Base-by-base conservation (phyloP, 2,797 vertebrate species). In the Sebastes taczanowskii region DNA sequence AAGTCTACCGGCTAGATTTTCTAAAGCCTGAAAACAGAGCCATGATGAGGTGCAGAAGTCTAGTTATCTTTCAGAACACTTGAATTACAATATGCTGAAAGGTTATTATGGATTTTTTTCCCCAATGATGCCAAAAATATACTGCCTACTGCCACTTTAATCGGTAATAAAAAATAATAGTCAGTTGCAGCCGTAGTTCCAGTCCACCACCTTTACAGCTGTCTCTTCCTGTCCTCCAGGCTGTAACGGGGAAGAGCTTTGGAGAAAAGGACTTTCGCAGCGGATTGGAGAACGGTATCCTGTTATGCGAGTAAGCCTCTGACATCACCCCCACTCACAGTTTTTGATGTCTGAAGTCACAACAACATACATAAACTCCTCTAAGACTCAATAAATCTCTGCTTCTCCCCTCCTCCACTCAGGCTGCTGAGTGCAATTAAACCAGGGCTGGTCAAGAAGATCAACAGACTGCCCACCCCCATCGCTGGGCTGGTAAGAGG, bases 361-460 rank as follows among this genome's bases (percentile, higher is more conserved):
- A 74, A 49, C 14, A 65, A 69, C 82, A 75, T 29, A 52, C 78
- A 78, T 65, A 49, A 73, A 87, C 58, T 68, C 58, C 76, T 61
- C 29, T 56, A 38, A 80, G 76, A 25, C 80, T 86, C 62, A 73
- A 71, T 87, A 80, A 87, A 89, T 87, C 79, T 84, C 71, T 64
- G 16, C 70, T 11, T n/a, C 22, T 63, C 61, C 70, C 70, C 46
- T 77, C 71, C 64, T 81, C 68, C 66, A 35, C 34, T 1, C 94
- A 99, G 99, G 95, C 96, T 99, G 92, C 95, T 99, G 95, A 99
- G 98, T 94, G 96, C 97, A 52, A 99, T 99, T 93, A 98, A 96
- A 89, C 98, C 98, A 2, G 98, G 98, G 89, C 94, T 99, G 93
- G 96, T 99, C 87, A 99, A 97, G 94, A 99, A 99, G 96, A 98